Evolutionary conservation across 1,140 invertebrate species (phyloP).

Genomic region (Ephestia elutella): DNA sequence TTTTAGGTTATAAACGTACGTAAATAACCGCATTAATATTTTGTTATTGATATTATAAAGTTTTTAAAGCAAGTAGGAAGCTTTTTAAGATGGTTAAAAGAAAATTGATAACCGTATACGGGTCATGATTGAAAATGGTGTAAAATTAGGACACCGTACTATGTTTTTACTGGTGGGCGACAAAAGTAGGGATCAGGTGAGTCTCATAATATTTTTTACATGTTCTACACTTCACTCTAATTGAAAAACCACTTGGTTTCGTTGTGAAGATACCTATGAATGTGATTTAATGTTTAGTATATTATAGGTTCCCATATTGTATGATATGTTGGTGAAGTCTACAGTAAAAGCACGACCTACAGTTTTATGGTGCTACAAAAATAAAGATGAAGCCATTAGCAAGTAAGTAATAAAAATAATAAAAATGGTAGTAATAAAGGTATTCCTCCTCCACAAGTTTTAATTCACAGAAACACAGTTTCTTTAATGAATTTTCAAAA

Average conservation of each 20-base stretch:
- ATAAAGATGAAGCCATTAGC: conserved; percentile 88
- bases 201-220: not conserved
- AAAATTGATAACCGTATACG: conserved; percentile 98
- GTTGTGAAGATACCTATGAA: too few species aligned
- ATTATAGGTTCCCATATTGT: conserved; percentile 90
- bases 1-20: conserved; percentile 45
- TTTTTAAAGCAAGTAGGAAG: conserved; percentile 8
- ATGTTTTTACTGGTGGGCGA: conserved; percentile 97
- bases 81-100: conserved; percentile 85
- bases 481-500: too few species aligned
- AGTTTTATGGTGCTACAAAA: conserved; percentile 99
- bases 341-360: conserved; percentile 92
- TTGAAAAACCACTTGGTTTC: too few species aligned
- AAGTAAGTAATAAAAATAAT: conserved; percentile 79
- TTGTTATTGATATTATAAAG: not conserved
- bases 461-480: too few species aligned
- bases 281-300: not conserved
- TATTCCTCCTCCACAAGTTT: too few species aligned
- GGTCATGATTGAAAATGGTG: conserved; percentile 97
- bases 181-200: conserved; percentile 95
- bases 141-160: conserved; percentile 89
- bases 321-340: conserved; percentile 98
- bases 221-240: too few species aligned
- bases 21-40: conserved; percentile 14
- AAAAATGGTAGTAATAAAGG: too few species aligned